These are phyloP conservation scores for Salticus scenicus DNA, from an alignment of 2,888 invertebrate species.

Conservation along the genomic window DNA sequence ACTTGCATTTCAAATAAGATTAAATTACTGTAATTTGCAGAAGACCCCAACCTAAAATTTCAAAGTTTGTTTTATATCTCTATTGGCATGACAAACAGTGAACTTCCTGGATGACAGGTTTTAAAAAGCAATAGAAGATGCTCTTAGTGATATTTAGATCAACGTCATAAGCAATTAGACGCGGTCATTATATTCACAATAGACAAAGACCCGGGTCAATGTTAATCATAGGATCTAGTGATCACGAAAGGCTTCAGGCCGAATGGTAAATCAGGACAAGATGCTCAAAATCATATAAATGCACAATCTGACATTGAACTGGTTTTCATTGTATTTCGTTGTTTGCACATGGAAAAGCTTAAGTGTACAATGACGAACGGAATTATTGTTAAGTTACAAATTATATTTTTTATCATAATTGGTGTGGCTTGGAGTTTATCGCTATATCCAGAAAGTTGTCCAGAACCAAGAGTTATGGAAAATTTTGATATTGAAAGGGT, in stretches of 20 bases:
- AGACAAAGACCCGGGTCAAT: constrained; percentile 37
- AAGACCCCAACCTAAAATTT: background rate
- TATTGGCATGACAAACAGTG: background rate
- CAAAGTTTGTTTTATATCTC: background rate
- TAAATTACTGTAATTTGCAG: background rate
- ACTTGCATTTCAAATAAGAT: too few relatives aligned
- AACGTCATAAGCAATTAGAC: background rate
- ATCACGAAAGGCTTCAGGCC: constrained; percentile 39
- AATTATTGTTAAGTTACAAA: background rate
- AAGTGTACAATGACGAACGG: background rate
- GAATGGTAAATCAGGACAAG: constrained; percentile 44
- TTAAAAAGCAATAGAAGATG: background rate
- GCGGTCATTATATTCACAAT: constrained; percentile 23
- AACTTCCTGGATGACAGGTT: constrained; percentile 30
- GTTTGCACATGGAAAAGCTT: background rate
- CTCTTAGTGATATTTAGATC: constrained; percentile 4
- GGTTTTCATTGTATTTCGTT: constrained; percentile 27
- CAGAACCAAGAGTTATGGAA: constrained; percentile 46
- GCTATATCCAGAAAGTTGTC: constrained; percentile 45
- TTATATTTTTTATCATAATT: constrained; percentile 11
- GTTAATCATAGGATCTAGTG: constrained; percentile 35
- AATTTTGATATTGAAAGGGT: constrained; percentile 58
- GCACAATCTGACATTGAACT: constrained; percentile 6
- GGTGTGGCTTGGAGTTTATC: constrained; percentile 38
- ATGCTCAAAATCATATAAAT: constrained; percentile 30